Base-by-base conservation (phyloP, 2,888 invertebrate species). In the Agrochola lota region DNA sequence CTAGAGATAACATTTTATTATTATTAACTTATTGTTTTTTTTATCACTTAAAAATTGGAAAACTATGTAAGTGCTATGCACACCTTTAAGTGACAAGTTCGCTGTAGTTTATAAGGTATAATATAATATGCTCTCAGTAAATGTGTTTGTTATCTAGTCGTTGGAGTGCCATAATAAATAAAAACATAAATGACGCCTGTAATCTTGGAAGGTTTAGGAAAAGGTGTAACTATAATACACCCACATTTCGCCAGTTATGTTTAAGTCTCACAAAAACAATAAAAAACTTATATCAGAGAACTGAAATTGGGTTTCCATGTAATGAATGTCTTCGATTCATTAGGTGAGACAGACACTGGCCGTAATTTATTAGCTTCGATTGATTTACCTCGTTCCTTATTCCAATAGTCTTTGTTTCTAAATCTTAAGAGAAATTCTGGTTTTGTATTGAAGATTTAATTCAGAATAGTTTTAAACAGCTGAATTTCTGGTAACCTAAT, bases 251-350 rank as follows among this genome's bases (percentile, higher is more conserved):
- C 17, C 17, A 66, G 26, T 12, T 12, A 30, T 26, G 20, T 66
- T 43, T 43, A 49, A 67, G 12, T 3, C 26, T 12, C 7, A 20
- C 20, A 52, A 49, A 66, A 17, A 30, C 20, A 75, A 43, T 30
- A 57, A n/a, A 55, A n/a, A 55, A 30, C 11, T 11, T 55, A 55
- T 78, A 55, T 70, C 49, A 35, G 30, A 60, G n/a, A 49, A 35
- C 55, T 60, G 55, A 81, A 79, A 74, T 68, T 69, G 71, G 59
- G 57, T 82, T 72, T 59, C 62, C 52, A 46, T 72, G 26, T 72
- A 85, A 85, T 72, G 62, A 74, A 83, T 82, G 82, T 73, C 85
- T 82, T 69, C 72, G 63, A 83, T 83, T 85, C 82, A 82, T 85
- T 83, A 81, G 9, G 15, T 12, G n/a, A 80, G 81, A 85, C 55